A percentile compares a stretch with the other conserved stretches of the same genome.
phyloP scores from a whole-genome alignment of 2,797 vertebrate species.

The Zenarchopterus dispar region DNA sequence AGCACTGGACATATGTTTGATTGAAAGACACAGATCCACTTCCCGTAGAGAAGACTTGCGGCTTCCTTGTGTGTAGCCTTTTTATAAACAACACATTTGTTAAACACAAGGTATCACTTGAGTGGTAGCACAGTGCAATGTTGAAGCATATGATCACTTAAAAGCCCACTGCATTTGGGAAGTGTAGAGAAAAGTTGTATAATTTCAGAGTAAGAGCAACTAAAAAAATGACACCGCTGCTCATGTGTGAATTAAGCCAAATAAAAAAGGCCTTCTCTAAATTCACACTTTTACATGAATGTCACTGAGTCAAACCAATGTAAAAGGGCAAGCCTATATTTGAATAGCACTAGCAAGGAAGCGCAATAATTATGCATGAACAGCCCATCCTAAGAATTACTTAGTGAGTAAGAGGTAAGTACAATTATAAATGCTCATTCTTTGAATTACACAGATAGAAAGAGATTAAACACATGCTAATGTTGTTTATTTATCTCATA shows the following conservation, averaged over 20 bases:
- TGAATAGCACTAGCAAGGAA: constrained; percentile 1
- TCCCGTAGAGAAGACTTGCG: not conserved
- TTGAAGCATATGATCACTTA: constrained; percentile 37
- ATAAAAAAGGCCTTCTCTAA: too few species aligned
- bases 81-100: constrained; percentile 1
- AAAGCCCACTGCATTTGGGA: constrained; percentile 26
- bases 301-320: constrained; percentile 16
- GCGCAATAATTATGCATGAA: not conserved
- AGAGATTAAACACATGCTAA: constrained; percentile 14
- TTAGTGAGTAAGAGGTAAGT: constrained; percentile 5
- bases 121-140: not conserved
- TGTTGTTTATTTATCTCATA: constrained; percentile 16
- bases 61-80: constrained; percentile 14
- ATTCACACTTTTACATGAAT: constrained; percentile 35
- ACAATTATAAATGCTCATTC: constrained; percentile 5
- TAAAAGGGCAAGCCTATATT: constrained; percentile 14
- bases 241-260: constrained; percentile 20
- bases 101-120: constrained; percentile 11
- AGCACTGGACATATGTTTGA: not conserved
- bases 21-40: constrained; percentile 1
- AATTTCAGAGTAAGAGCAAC: constrained; percentile 36
- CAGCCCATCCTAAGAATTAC: constrained; percentile 1
- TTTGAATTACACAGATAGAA: not conserved
- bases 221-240: constrained; percentile 39
- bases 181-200: constrained; percentile 22